phyloP scores from a whole-genome alignment of 1,140 invertebrate species.

The Cydia splendana region DNA sequence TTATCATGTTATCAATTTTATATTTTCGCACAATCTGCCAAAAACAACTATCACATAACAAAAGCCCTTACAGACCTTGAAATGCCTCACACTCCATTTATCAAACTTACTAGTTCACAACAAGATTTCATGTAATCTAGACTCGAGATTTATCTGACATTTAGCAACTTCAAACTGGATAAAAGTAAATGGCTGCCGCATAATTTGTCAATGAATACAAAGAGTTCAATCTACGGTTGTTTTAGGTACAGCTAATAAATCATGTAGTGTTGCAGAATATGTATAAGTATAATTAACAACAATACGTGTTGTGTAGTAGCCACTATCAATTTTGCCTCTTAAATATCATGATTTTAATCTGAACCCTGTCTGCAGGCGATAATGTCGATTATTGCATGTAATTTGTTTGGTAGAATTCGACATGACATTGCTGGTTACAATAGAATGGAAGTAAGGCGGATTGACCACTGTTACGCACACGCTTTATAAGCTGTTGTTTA shows the following conservation, averaged over 20 bases:
- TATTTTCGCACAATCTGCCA: background rate
- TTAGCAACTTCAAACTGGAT: slow-evolving; percentile 41
- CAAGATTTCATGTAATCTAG: slow-evolving; percentile 13
- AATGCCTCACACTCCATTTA: slow-evolving; percentile 3
- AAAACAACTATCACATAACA: slow-evolving; percentile 16
- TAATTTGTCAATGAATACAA: slow-evolving; percentile 74
- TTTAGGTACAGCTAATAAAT: slow-evolving; percentile 36
- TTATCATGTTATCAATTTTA: no score
- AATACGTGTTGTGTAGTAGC: slow-evolving; percentile 54
- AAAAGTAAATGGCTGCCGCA: slow-evolving; percentile 63
- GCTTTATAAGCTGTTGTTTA: slow-evolving; percentile 22
- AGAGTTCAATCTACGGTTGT: slow-evolving; percentile 57
- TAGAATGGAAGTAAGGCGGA: slow-evolving; percentile 9
- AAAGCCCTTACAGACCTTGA: background rate
- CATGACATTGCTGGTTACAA: slow-evolving; percentile 4
- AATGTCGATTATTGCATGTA: background rate
- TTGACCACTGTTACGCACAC: slow-evolving; percentile 19
- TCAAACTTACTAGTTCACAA: slow-evolving; percentile 23
- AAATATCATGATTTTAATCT: background rate
- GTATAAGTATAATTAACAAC: slow-evolving; percentile 56
- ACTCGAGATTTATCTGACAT: slow-evolving; percentile 37
- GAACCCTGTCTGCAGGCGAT: background rate
- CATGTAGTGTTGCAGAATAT: slow-evolving; percentile 35
- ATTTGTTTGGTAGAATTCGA: background rate
- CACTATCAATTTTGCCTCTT: background rate